Evolutionary conservation across 1,140 invertebrate species (phyloP).

Genomic region (Drosophila bocqueti): DNA sequence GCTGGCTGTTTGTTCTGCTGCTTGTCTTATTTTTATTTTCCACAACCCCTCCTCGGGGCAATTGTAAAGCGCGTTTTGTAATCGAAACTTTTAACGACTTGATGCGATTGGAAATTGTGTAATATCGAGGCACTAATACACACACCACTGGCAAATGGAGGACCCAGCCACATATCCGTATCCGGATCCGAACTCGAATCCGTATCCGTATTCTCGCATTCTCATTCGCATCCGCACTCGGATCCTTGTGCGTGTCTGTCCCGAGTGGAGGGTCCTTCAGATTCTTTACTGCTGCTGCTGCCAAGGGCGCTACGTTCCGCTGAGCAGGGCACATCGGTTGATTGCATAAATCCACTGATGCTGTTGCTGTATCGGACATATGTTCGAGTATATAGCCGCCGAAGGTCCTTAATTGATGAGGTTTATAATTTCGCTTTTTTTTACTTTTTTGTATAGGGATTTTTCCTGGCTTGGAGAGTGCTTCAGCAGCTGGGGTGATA

Average conservation of each 20-base stretch:
- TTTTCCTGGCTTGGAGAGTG: neutral
- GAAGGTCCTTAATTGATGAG: slow-evolving; percentile 48
- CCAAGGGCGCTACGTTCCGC: slow-evolving; percentile 52
- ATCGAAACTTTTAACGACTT: slow-evolving; percentile 83
- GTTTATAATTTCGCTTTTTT: slow-evolving; percentile 32
- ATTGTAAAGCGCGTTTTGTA: slow-evolving; percentile 81
- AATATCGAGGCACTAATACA: slow-evolving; percentile 79
- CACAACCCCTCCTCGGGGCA: slow-evolving; percentile 36
- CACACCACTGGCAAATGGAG: slow-evolving; percentile 56
- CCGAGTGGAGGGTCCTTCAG: slow-evolving; percentile 71
- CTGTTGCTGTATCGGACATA: slow-evolving; percentile 33
- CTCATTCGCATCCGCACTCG: no score
- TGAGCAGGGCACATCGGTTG: slow-evolving; percentile 66
- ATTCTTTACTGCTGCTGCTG: slow-evolving; percentile 58
- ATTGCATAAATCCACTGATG: slow-evolving; percentile 38
- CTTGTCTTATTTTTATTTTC: slow-evolving; percentile 48
- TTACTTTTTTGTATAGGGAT: neutral
- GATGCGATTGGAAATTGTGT: slow-evolving; percentile 82
- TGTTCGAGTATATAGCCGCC: slow-evolving; percentile 19
- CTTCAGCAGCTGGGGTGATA: slow-evolving; percentile 30
- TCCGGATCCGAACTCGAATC: slow-evolving; percentile 11
- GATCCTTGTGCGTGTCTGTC: slow-evolving; percentile 39
- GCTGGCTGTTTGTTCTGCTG: slow-evolving; percentile 38
- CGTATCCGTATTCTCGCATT: slow-evolving; percentile 5
- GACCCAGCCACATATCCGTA: slow-evolving; percentile 25